Evolutionary conservation across 2,113 vertebrate genomes (phyloP), one percentile per base, ranked within the genome.

Genomic region (Pica pica): DNA sequence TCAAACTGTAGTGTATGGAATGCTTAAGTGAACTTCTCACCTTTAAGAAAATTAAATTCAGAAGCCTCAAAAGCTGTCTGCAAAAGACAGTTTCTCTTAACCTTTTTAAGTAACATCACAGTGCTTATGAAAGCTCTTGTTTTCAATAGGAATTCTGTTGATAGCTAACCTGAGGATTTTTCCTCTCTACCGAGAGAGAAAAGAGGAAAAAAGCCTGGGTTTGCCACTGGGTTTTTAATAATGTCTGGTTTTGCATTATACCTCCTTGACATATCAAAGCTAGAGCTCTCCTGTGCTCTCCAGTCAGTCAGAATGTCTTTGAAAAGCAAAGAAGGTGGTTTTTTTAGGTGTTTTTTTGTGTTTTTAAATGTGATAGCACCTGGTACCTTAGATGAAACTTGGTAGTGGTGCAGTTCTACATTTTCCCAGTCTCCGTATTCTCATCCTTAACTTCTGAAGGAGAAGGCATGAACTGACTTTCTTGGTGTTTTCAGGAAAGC

Each of bases 91-190:
- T 44, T 79, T 68, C 77, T 49, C 33, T 26, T 70, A 75, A 52
- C 55, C 37, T 78, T 89, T 80, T 59, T 0, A 80, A 71, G 73
- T 56, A 73, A 47, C 35, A 61, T 83, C 63, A 57, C 21, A 68
- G 78, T 30, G 21, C 53, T 87, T 73, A 44, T 47, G 39, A 87
- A 83, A 57, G 28, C 23, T 68, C 39, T 55, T 81, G 53, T 69
- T 95, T 90, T 87, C 71, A 81, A 11, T 18, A 73, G 49, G 59
- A 75, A 47, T 71, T 90, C n/a, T 76, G 31, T 71, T 61, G 47
- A 19, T 87, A 23, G 22, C 42, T 71, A 55, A 71, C 35, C n/a
- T 67, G 42, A 61, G 28, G 49, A 21, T 61, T 92, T 87, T 87
- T 73, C 26, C 12, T 77, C 21, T 90, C 42, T 87, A 49, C 35